These are phyloP conservation scores for Chalcis sispes DNA, from an alignment of 2,888 invertebrate species.

Conservation along the genomic window DNA sequence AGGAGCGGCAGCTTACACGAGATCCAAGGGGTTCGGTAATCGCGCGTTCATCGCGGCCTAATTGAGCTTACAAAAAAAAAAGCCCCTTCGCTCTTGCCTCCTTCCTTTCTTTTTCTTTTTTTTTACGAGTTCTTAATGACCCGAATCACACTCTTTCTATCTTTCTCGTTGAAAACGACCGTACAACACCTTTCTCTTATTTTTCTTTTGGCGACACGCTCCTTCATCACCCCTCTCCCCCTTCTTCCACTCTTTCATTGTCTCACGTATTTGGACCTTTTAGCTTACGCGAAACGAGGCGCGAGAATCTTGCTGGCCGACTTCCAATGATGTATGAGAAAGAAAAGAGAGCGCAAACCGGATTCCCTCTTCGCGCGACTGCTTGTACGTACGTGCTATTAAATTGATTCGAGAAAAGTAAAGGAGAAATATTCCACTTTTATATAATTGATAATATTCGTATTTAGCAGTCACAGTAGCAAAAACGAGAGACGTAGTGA, in stretches of 20 bases:
- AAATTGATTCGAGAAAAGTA: slow-evolving; percentile 8
- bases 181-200: no score
- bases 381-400: no score
- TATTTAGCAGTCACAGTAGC: not conserved
- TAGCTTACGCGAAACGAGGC: not conserved
- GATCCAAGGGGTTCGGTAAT: slow-evolving; percentile 57
- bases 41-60: slow-evolving; percentile 60
- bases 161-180: not conserved
- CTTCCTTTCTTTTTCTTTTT: slow-evolving; percentile 41
- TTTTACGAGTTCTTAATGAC: slow-evolving; percentile 58
- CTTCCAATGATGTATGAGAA: not conserved
- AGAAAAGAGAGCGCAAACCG: no score
- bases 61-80: slow-evolving; percentile 60
- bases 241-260: slow-evolving; percentile 37
- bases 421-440: no score
- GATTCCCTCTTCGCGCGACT: not conserved
- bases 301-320: slow-evolving; percentile 1
- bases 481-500: not conserved
- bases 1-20: not conserved
- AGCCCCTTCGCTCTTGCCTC: no score
- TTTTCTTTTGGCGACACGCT: slow-evolving; percentile 18
- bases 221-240: slow-evolving; percentile 31
- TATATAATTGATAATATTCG: slow-evolving; percentile 14
- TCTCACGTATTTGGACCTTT: not conserved
- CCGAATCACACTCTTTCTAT: slow-evolving; percentile 48